Base-by-base conservation (phyloP, 2,113 vertebrate species). In the Nyctibius bracteatus region DNA sequence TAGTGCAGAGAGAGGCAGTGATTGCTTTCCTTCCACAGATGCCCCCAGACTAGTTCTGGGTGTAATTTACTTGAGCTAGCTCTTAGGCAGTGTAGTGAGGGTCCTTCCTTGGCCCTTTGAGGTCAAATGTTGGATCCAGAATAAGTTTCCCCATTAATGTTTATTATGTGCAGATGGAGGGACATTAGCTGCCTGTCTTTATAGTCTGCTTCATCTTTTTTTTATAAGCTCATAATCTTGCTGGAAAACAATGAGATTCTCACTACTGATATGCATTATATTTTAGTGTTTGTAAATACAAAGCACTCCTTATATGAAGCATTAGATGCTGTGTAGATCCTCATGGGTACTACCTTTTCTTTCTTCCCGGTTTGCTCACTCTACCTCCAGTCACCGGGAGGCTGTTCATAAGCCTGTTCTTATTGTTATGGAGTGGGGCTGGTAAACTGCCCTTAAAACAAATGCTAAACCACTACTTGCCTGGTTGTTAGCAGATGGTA, bases 401-500 rank as follows among this genome's bases (percentile, higher is more conserved):
- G 52, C 51, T 91, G 31, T 55, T 97, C n/a, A 8, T 90, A 83
- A 79, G 58, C 70, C 55, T 66, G 25, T 31, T 86, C 68, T 91
- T 78, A 44, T 81, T 94, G 17, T 94, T 95, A 39, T 3, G 72
- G 35, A 43, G 41, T 63, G 33, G 31, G 41, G 28, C 68, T 92
- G 66, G 81, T 86, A 87, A 91, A 57, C 84, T 86, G 55, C 68
- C 46, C 63, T 93, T 31, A 57, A 86, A 85, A 73, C 66, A 68
- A 58, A 81, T 80, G 46, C 58, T 81, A 82, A 92, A 62, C 65
- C 75, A 59, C 46, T 55, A 4, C 51, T 86, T 94, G 73, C 73
- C 79, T 61, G 55, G 51, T 52, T 81, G 33, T 74, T 77, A 88
- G 83, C 91, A 96, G 95, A 92, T 89, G 71, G 89, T 74, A 47